Base-by-base conservation (phyloP, 2,113 vertebrate genomes). In the Microcebus murinus region DNA sequence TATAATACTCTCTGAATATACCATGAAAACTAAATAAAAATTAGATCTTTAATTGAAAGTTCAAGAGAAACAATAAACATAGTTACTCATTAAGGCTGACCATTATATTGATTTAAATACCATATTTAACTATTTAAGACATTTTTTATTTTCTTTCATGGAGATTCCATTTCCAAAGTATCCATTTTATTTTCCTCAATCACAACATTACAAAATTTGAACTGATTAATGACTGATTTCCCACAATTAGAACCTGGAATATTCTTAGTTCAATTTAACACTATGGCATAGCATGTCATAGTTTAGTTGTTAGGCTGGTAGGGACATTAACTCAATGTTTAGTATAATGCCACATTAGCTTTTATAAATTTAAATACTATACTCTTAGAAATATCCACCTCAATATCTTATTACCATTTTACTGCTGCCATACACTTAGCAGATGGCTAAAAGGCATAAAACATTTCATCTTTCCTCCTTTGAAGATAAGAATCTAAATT, bases 281-380 rank as follows among this genome's bases (percentile, higher is more conserved):
- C 55, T 63, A 27, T 70, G 70, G 59, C 25, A 42, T 87, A 96
- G 81, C 70, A 82, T 42, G 59, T 92, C 45, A 90, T 70, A 95
- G 91, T 90, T 96, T 80, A 96, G 42, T 74, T 82, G 42, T 81
- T 95, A 70, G 17, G 48, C 50, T 96, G 45, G 25, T 83, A 82
- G 91, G 55, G 77, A 94, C 84, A 96, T 97, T 95, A 97, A 95
- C 79, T 95, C 15, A 3, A 48, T 68, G 48, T 80, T 95, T 96
- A 95, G 88, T 86, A 87, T 68, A 97, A 97, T 71, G 77, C 73
- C 81, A 97, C 96, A 94, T 97, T 97, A 97, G 92, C 67, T 97
- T 91, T 83, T 65, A 79, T 88, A 91, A 95, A 96, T 95, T 96
- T 96, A 97, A 96, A 95, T 87, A 90, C 39, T 50, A 12, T 81